Conservation (phyloP, 2,113 vertebrate species). For the Mirounga angustirostris region DNA sequence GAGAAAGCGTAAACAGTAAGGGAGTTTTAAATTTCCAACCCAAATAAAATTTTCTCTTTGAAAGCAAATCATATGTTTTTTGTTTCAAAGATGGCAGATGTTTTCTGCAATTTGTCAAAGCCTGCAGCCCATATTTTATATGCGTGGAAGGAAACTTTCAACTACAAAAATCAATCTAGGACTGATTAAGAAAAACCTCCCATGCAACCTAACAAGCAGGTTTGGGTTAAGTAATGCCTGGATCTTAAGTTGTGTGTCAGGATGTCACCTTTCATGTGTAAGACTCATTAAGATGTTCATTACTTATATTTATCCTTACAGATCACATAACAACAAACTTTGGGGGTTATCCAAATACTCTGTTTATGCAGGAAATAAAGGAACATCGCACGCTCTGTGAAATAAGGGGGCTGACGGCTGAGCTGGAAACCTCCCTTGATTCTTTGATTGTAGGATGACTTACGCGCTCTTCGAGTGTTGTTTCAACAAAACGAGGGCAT, state of each 20-base stretch:
- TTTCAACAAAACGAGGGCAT: not conserved
- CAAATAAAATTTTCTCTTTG: constrained; percentile 23
- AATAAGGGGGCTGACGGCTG: not conserved
- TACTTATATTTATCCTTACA: not conserved
- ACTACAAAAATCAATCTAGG: constrained; percentile 5
- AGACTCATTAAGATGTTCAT: not conserved
- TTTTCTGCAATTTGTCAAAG: not conserved
- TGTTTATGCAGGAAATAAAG: not conserved
- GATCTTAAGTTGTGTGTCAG: not conserved
- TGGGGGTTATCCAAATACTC: not conserved
- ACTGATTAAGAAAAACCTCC: constrained; percentile 4
- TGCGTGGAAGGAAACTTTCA: not conserved
- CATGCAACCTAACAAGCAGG: not conserved
- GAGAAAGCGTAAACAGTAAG: not conserved
- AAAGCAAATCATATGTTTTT: not conserved
- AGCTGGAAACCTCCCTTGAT: not conserved
- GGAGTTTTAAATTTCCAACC: constrained; percentile 25
- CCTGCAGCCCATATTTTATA: not conserved
- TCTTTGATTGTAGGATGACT: not conserved
- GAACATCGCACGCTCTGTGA: not conserved
- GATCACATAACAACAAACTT: not conserved
- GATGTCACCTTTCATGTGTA: not conserved
- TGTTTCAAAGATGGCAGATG: constrained; percentile 5
- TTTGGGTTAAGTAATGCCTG: not conserved
- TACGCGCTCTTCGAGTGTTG: not conserved